A percentile compares a stretch with the other conserved stretches of the same genome.
Conservation (phyloP, 2,888 invertebrate genomes). For the Bruchidius siliquastri region DNA sequence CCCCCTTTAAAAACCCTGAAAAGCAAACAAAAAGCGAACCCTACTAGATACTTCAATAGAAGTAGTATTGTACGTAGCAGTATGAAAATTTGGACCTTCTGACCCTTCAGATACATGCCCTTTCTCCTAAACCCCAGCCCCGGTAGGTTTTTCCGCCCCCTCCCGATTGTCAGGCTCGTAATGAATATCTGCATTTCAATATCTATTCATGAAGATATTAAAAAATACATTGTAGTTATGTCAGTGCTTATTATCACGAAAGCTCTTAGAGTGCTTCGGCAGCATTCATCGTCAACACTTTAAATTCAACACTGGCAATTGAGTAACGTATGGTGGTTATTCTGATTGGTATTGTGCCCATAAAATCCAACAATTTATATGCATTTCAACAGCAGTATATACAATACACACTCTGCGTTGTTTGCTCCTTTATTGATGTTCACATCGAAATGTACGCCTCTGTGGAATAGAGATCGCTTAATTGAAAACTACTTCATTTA, state of each 20-base stretch:
- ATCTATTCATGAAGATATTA: not conserved
- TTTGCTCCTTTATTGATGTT: not conserved
- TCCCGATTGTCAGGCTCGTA: too few relatives aligned
- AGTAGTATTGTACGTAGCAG: too few relatives aligned
- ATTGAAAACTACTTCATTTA: not conserved
- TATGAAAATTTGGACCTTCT: too few relatives aligned
- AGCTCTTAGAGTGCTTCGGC: not conserved
- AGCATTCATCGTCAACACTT: not conserved
- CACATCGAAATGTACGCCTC: not conserved
- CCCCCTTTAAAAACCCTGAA: too few relatives aligned
- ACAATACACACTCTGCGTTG: not conserved
- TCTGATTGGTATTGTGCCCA: not conserved
- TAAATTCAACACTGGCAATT: not conserved
- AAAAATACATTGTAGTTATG: not conserved
- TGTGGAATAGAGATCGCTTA: not conserved
- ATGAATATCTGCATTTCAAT: not conserved
- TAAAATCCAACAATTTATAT: not conserved
- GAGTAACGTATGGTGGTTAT: not conserved
- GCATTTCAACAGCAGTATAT: not conserved
- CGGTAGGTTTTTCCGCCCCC: too few relatives aligned
- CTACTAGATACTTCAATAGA: too few relatives aligned
- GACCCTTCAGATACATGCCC: too few relatives aligned
- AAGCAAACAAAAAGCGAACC: too few relatives aligned
- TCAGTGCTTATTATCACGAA: not conserved
- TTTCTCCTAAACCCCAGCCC: too few relatives aligned